Evolutionary conservation across 2,888 invertebrate genomes (phyloP), one percentile per base, ranked within the genome.

Genomic region (Eupithecia exiguata): DNA sequence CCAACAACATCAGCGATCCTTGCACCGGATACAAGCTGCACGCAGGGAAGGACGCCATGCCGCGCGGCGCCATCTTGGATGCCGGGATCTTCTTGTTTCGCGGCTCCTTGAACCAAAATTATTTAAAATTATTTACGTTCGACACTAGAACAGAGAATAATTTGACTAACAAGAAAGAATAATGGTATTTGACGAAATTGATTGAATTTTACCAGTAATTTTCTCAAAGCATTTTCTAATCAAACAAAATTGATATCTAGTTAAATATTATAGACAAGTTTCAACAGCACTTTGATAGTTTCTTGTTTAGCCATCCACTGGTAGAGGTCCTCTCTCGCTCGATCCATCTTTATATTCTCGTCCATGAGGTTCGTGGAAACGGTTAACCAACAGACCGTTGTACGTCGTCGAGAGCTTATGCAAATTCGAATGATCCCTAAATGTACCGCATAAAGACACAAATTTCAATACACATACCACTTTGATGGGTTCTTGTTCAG

Each of bases 291-390:
- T 89, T 92, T 91, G n/a, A 93, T 91, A 1, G 91, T 96, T 82
- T 98, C 97, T 84, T 99, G 98, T 83, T 98, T 97, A 1, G 98
- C 98, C 99, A 99, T 99, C 99, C 99, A 99, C 82, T 97, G 97
- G 89, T 99, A 99, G 63, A 99, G 94, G 90, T 99, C 98, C 86
- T 98, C 98, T n/a, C 96, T 96, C 25, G 96, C 95, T 82, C 96
- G 96, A 62, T 95, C 92, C 79, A 91, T 94, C 79, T 91, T 92
- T 2, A 95, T 89, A 78, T 95, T 94, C 78, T 95, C 95, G 58
- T 92, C 92, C 91, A 78, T 92, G 92, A 0, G 95, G 95, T 0
- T 96, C 96, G 82, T 91, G 93, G 67, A 95, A 89, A 0, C 30
- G 30, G 30, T 30, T 30, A 30, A 30, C 30, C 30, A 30, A 30